Evolutionary conservation across 2,888 invertebrate species (phyloP).

Genomic region (Agrilus cyanescens): DNA sequence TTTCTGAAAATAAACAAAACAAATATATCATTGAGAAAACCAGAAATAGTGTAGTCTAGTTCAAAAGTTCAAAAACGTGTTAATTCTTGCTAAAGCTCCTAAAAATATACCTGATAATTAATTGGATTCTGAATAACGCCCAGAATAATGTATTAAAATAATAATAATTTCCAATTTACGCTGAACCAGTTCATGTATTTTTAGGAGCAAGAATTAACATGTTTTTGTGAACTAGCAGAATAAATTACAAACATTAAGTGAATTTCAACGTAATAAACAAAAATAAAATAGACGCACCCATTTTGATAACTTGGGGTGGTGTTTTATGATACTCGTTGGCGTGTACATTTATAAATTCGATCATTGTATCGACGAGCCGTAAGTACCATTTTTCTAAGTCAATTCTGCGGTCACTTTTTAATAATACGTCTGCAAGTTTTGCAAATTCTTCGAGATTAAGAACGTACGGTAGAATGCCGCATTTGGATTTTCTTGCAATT

Average conservation of each 20-base stretch:
- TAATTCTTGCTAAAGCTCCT: too few species aligned
- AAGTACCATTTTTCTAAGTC: slow-evolving; percentile 90
- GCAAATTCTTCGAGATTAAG: slow-evolving; percentile 86
- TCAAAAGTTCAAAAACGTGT: neutral
- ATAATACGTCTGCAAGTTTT: slow-evolving; percentile 74
- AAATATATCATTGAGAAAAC: slow-evolving; percentile 1
- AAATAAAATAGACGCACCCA: slow-evolving; percentile 48
- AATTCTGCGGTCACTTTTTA: slow-evolving; percentile 75
- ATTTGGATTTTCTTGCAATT: slow-evolving; percentile 63
- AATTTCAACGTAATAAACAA: slow-evolving; percentile 1
- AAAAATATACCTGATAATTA: too few species aligned
- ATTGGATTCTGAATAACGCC: too few species aligned
- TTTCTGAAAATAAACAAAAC: slow-evolving; percentile 51
- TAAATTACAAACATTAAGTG: too few species aligned
- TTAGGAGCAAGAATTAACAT: too few species aligned
- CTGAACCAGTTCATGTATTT: too few species aligned
- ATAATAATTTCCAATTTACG: too few species aligned
- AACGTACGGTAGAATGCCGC: slow-evolving; percentile 82
- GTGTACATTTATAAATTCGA: slow-evolving; percentile 68
- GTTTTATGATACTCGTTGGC: slow-evolving; percentile 81
- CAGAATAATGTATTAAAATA: too few species aligned
- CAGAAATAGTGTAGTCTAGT: neutral
- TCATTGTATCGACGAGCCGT: slow-evolving; percentile 68
- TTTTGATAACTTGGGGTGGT: slow-evolving; percentile 82
- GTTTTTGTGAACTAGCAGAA: too few species aligned